These are phyloP conservation scores for Enteromius trimaculatus DNA, from an alignment of 2,797 vertebrate genomes.

Conservation along the genomic window DNA sequence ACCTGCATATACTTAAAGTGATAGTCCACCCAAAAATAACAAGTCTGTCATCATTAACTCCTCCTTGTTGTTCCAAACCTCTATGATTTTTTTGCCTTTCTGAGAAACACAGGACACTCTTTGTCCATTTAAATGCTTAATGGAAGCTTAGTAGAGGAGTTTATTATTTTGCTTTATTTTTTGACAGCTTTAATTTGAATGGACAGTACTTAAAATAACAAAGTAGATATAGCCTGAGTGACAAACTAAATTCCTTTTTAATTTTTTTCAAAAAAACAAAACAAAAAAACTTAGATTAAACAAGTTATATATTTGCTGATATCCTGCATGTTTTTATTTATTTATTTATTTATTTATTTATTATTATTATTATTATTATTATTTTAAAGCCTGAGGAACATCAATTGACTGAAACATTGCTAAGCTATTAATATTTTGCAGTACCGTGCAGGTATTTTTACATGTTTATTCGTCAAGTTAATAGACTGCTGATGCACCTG, in stretches of 20 bases:
- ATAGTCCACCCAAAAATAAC: neutral
- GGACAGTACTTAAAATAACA: neutral
- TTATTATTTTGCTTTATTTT: neutral
- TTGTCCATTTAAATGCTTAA: neutral
- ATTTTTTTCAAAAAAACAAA: neutral
- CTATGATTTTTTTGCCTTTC: neutral
- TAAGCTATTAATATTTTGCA: neutral
- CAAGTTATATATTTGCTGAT: neutral
- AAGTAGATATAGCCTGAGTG: neutral
- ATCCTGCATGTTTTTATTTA: neutral
- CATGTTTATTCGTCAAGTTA: neutral
- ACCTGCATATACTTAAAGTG: neutral
- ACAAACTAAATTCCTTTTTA: neutral
- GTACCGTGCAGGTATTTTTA: neutral
- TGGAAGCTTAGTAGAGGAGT: neutral
- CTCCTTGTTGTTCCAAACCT: neutral
- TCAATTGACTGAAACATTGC: neutral
- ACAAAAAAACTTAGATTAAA: neutral
- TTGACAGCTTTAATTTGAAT: neutral
- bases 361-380: neutral
- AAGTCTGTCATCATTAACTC: neutral
- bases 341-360: too few species aligned
- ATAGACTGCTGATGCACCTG: neutral
- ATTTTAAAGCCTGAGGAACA: neutral
- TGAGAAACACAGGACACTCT: neutral